Conservation (phyloP, 2,797 vertebrate genomes). For the Pogonophryne albipinna region DNA sequence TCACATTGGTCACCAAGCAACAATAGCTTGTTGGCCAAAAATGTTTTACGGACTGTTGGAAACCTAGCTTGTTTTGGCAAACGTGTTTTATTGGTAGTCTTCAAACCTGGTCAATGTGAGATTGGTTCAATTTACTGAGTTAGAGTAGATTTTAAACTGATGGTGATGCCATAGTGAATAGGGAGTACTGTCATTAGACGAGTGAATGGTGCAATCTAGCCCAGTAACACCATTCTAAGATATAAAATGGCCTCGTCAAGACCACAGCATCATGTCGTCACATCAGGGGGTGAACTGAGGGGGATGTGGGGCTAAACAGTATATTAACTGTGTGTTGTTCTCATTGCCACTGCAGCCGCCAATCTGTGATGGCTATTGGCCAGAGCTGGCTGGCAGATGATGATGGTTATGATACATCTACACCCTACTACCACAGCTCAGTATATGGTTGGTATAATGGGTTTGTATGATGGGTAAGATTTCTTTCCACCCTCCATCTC, state of each 20-base stretch:
- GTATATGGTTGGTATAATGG: slow-evolving; percentile 99
- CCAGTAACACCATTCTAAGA: slow-evolving; percentile 33
- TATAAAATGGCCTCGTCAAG: slow-evolving; percentile 71
- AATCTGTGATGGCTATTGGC: slow-evolving; percentile 99
- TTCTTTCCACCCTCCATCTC: slow-evolving; percentile 92
- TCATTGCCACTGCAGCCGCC: slow-evolving; percentile 99
- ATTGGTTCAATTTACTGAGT: slow-evolving; percentile 44
- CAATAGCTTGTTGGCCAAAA: slow-evolving; percentile 41
- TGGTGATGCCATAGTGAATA: slow-evolving; percentile 36
- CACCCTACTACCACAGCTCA: slow-evolving; percentile 99
- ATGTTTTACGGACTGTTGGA: slow-evolving; percentile 45
- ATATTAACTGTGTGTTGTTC: slow-evolving; percentile 99
- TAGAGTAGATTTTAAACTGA: slow-evolving; percentile 25
- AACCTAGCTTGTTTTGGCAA: slow-evolving; percentile 45
- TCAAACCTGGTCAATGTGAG: slow-evolving; percentile 81
- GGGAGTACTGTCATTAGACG: slow-evolving; percentile 35
- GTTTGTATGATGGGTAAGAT: slow-evolving; percentile 99
- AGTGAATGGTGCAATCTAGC: slow-evolving; percentile 41
- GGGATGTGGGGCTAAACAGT: slow-evolving; percentile 82
- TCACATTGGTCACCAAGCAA: slow-evolving; percentile 59
- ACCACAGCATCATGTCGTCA: slow-evolving; percentile 71
- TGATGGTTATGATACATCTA: slow-evolving; percentile 98
- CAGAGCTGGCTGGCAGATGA: slow-evolving; percentile 99
- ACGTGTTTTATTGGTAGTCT: slow-evolving; percentile 68
- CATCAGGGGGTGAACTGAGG: slow-evolving; percentile 80